phyloP scores from a whole-genome alignment of 2,113 vertebrate genomes.

The Arenaria interpres region DNA sequence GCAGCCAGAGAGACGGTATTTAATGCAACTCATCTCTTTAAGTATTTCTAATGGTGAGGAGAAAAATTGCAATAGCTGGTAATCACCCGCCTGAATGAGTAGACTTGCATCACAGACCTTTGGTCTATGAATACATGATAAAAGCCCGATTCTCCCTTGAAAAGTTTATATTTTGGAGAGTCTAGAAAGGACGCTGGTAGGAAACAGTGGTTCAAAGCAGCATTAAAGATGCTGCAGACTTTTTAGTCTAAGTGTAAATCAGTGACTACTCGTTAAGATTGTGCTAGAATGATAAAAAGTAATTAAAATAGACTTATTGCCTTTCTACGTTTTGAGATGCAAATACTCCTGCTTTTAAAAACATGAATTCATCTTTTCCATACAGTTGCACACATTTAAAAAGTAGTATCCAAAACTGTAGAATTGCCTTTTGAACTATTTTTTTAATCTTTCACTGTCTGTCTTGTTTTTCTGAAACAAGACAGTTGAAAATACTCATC shows the following conservation, averaged over 20 bases:
- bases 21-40: not conserved
- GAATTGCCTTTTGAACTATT: not conserved
- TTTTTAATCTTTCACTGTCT: not conserved
- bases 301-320: slow-evolving; percentile 11
- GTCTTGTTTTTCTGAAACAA: not conserved
- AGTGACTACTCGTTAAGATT: not conserved
- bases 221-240: not conserved
- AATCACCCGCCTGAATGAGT: slow-evolving; percentile 15
- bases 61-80: not conserved
- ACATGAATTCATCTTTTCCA: not conserved
- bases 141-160: slow-evolving; percentile 1
- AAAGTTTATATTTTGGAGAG: not conserved
- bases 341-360: not conserved
- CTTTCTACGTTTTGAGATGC: not conserved
- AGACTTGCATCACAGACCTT: not conserved
- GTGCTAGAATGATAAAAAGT: not conserved
- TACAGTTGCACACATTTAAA: not conserved
- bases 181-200: not conserved
- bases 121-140: not conserved
- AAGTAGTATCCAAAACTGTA: not conserved
- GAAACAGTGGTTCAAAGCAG: not conserved
- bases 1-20: not conserved
- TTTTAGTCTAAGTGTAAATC: slow-evolving; percentile 28
- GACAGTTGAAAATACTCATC: not conserved
- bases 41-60: not conserved